These are phyloP conservation scores for Chondrosia reniformis DNA, from an alignment of 37 sponge, comb jelly and placozoan species.

Conservation along the genomic window DNA sequence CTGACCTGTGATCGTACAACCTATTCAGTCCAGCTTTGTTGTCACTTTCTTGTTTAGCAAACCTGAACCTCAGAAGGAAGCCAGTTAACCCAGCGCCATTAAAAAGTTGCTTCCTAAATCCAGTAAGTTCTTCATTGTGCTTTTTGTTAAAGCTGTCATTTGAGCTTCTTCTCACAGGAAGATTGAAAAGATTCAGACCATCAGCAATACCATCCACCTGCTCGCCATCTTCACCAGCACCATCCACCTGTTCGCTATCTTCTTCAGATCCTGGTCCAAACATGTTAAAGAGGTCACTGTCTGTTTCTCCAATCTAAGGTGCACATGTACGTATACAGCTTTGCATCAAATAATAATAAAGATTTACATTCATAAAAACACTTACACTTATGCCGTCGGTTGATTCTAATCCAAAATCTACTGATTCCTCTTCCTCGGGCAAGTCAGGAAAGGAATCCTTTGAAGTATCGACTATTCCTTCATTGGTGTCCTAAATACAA, in stretches of 20 bases:
- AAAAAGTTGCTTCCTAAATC: slow-evolving; percentile 5
- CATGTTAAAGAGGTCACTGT: not conserved
- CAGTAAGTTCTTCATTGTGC: not conserved
- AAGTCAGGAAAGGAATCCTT: too few relatives aligned
- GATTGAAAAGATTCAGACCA: too few relatives aligned
- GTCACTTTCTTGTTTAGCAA: slow-evolving; percentile 10
- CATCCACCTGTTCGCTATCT: slow-evolving; percentile 3
- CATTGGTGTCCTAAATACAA: not conserved
- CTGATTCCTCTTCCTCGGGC: not conserved
- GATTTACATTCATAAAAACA: too few relatives aligned
- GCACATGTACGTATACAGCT: too few relatives aligned
- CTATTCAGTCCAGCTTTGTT: not conserved
- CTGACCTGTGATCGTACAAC: slow-evolving; percentile 12
- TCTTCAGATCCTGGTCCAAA: not conserved
- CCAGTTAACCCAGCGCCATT: slow-evolving; percentile 2
- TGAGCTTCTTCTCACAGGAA: too few relatives aligned
- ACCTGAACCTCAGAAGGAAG: slow-evolving; percentile 1
- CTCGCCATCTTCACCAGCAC: too few relatives aligned
- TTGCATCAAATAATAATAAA: too few relatives aligned
- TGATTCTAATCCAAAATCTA: too few relatives aligned
- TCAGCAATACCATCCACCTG: too few relatives aligned
- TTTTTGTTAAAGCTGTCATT: too few relatives aligned
- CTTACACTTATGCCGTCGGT: too few relatives aligned
- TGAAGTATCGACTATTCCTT: not conserved
- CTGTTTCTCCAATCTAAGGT: not conserved